Evolutionary conservation across 1,140 invertebrate species (phyloP).

Genomic region (Trichonephila clavata): DNA sequence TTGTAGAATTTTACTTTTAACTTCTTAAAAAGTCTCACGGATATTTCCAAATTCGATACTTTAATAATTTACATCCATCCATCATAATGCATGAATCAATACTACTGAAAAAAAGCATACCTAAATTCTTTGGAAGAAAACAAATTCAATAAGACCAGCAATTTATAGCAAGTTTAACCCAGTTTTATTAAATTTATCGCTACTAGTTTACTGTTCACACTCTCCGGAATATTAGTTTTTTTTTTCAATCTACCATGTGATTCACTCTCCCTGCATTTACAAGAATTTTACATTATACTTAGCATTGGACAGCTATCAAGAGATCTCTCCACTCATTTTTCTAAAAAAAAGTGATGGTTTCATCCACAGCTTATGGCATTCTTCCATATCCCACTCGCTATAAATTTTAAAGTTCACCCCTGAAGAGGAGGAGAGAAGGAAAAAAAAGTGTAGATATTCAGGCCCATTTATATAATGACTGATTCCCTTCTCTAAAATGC

Average conservation of each 20-base stretch:
- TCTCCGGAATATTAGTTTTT: not conserved
- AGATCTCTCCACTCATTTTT: not conserved
- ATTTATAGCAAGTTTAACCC: too few species aligned
- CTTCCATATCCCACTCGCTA: conserved; percentile 39
- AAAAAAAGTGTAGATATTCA: conserved; percentile 30
- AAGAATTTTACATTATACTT: conserved; percentile 38
- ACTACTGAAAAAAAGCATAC: too few species aligned
- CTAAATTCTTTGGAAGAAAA: too few species aligned
- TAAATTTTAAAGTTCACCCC: conserved; percentile 47
- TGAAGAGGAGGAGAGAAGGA: not conserved
- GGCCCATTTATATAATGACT: conserved; percentile 70
- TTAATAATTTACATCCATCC: too few species aligned
- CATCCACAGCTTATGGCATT: not conserved
- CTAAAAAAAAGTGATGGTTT: conserved; percentile 35
- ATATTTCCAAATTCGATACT: too few species aligned
- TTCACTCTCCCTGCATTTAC: not conserved
- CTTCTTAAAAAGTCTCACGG: too few species aligned
- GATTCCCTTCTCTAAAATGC: conserved; percentile 55
- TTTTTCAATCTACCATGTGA: not conserved
- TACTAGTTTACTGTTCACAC: not conserved
- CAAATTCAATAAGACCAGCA: too few species aligned
- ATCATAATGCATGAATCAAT: too few species aligned
- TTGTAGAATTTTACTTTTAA: too few species aligned
- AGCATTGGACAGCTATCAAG: conserved; percentile 9
- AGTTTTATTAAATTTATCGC: not conserved